phyloP scores from a whole-genome alignment of 2,113 vertebrate species.

The Paralichthys olivaceus region DNA sequence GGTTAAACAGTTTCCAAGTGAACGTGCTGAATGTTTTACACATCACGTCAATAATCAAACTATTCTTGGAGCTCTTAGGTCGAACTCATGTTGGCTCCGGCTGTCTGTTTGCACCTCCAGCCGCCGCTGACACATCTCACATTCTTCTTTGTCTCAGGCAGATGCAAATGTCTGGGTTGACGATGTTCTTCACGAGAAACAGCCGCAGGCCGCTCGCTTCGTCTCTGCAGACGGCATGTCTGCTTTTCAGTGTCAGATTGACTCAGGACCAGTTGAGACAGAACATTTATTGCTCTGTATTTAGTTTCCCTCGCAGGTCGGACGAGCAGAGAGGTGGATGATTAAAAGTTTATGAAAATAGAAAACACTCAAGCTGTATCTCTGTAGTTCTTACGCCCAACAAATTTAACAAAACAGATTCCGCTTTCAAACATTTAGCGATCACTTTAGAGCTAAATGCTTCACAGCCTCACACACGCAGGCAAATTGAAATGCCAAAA shows the following conservation, averaged over 20 bases:
- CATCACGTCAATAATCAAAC: constrained; percentile 13
- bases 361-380: not conserved
- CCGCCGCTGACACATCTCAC: constrained; percentile 52
- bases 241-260: constrained; percentile 41
- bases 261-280: constrained; percentile 55
- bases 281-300: constrained; percentile 46
- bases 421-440: constrained; percentile 14
- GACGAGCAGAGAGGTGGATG: constrained; percentile 32
- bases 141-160: constrained; percentile 57
- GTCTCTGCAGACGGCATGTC: constrained; percentile 51
- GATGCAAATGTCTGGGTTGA: constrained; percentile 72
- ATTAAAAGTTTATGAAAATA: constrained; percentile 20
- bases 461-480: not conserved
- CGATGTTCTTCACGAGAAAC: constrained; percentile 59
- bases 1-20: constrained; percentile 23
- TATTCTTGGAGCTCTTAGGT: constrained; percentile 25
- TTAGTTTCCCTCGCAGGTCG: constrained; percentile 42
- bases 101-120: constrained; percentile 52
- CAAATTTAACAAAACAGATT: constrained; percentile 25
- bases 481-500: not conserved
- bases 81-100: constrained; percentile 48
- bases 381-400: not conserved
- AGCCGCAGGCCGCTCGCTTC: constrained; percentile 50
- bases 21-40: constrained; percentile 38
- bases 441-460: constrained; percentile 15